phyloP scores from a whole-genome alignment of 1,140 invertebrate genomes.

The Drosophila lowei region DNA sequence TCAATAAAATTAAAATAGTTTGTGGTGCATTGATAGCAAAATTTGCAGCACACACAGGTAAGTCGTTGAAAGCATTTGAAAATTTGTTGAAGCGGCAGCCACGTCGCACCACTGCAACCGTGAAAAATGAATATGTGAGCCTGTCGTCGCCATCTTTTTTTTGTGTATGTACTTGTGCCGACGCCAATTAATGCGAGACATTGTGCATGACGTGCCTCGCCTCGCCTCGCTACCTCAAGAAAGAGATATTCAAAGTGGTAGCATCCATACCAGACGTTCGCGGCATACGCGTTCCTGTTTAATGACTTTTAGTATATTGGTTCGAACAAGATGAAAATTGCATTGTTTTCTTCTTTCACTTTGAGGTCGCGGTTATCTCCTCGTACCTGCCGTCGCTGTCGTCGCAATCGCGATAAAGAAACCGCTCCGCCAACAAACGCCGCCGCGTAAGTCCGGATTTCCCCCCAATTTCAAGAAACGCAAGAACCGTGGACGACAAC shows the following conservation, averaged over 20 bases:
- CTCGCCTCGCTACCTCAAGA: too few species aligned
- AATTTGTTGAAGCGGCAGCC: slow-evolving; percentile 29
- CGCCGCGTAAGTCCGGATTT: slow-evolving; percentile 49
- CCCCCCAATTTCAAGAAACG: slow-evolving; percentile 48
- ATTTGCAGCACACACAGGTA: slow-evolving; percentile 13
- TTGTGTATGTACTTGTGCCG: slow-evolving; percentile 51
- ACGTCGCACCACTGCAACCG: slow-evolving; percentile 17
- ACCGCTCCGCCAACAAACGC: slow-evolving; percentile 25
- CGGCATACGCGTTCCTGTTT: too few species aligned
- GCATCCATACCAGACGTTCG: too few species aligned
- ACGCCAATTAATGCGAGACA: slow-evolving; percentile 21
- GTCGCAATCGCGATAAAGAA: slow-evolving; percentile 1
- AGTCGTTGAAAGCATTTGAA: slow-evolving; percentile 17
- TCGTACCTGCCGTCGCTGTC: slow-evolving; percentile 25
- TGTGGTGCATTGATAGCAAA: not conserved
- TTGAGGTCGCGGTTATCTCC: slow-evolving; percentile 36
- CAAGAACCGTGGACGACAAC: slow-evolving; percentile 75
- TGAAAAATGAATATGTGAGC: slow-evolving; percentile 31
- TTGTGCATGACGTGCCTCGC: too few species aligned
- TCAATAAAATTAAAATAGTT: not conserved
- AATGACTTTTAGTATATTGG: too few species aligned
- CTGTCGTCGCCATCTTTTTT: slow-evolving; percentile 68
- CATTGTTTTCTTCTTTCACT: slow-evolving; percentile 42
- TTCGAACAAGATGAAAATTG: slow-evolving; percentile 37
- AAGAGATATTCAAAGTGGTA: not conserved